Conservation (phyloP, 2,113 vertebrate genomes). For the Hydrochoerus hydrochaeris region DNA sequence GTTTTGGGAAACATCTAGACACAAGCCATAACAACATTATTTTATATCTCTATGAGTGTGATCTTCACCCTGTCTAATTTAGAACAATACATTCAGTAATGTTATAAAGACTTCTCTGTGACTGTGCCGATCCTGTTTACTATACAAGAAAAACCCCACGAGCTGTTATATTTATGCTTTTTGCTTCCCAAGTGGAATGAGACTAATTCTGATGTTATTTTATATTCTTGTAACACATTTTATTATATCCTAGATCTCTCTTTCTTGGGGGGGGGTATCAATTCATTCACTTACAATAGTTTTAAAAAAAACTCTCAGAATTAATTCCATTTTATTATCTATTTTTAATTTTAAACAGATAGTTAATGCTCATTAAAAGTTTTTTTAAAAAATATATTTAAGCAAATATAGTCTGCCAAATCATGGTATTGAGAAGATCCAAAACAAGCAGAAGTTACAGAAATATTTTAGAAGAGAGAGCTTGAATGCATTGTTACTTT, state of each 20-base stretch:
- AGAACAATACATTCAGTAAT: neutral
- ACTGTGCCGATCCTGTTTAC: neutral
- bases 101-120: neutral
- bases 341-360: neutral
- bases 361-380: neutral
- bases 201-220: neutral
- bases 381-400: neutral
- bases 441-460: neutral
- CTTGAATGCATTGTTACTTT: neutral
- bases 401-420: neutral
- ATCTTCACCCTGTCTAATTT: neutral
- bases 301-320: slow-evolving; percentile 1
- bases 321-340: slow-evolving; percentile 12
- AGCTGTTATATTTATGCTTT: neutral
- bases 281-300: neutral
- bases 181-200: neutral
- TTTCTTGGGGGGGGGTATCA: neutral
- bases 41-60: neutral
- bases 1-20: neutral
- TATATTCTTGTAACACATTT: neutral
- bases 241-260: neutral
- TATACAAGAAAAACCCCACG: neutral
- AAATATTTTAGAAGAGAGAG: neutral
- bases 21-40: neutral
- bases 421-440: neutral